phyloP scores from a whole-genome alignment of 2,113 vertebrate genomes.

The Phalacrocorax pelagicus region DNA sequence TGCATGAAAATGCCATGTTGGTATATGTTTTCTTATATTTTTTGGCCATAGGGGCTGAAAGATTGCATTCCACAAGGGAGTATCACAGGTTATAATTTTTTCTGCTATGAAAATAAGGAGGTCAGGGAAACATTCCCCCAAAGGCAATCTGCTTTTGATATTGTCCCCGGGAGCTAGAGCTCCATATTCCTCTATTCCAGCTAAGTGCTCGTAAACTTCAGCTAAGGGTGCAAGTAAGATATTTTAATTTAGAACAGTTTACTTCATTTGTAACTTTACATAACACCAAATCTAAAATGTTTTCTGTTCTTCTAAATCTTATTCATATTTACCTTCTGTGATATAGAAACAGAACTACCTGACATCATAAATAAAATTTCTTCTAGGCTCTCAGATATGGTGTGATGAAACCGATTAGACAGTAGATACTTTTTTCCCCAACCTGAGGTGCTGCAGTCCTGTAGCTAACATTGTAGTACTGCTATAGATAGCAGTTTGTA shows the following conservation, averaged over 20 bases:
- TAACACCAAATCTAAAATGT: not conserved
- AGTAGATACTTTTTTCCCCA: not conserved
- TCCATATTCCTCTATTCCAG: not conserved
- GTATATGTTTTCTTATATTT: not conserved
- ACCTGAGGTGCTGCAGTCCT: not conserved
- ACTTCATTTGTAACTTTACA: not conserved
- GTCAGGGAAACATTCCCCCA: not conserved
- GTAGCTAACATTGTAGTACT: not conserved
- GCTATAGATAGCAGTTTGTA: not conserved
- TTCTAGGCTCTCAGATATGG: not conserved
- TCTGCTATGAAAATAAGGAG: not conserved
- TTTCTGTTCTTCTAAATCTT: not conserved
- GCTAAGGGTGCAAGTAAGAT: not conserved
- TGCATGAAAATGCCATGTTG: not conserved
- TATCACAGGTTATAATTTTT: not conserved
- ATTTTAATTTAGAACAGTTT: not conserved
- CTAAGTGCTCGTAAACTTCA: not conserved
- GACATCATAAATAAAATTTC: not conserved
- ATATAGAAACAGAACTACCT: not conserved
- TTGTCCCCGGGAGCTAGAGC: not conserved
- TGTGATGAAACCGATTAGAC: not conserved
- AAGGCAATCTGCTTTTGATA: not conserved
- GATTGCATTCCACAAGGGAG: not conserved
- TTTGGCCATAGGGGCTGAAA: not conserved
- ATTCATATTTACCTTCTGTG: not conserved